phyloP scores from a whole-genome alignment of 1,140 invertebrate species.

The Penaeus japonicus region DNA sequence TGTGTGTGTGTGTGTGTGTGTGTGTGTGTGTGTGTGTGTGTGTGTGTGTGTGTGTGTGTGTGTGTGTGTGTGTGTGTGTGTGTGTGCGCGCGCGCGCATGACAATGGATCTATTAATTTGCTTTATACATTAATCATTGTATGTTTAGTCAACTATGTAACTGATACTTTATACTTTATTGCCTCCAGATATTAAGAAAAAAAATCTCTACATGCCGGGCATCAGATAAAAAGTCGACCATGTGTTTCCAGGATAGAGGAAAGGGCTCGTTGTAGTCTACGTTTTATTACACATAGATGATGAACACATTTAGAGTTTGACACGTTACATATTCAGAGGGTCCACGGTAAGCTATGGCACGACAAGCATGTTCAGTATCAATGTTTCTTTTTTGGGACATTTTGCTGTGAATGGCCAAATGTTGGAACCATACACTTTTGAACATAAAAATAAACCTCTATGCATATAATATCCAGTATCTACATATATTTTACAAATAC shows the following conservation, averaged over 20 bases:
- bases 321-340: constrained; percentile 21
- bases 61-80: background rate
- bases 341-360: constrained; percentile 39
- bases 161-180: too few relatives aligned
- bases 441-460: constrained; percentile 50
- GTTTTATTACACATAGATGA: constrained; percentile 46
- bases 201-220: too few relatives aligned
- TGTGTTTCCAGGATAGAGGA: background rate
- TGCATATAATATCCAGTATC: constrained; percentile 40
- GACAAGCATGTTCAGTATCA: constrained; percentile 30
- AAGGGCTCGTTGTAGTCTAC: background rate
- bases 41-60: background rate
- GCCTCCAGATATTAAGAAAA: background rate
- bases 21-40: background rate
- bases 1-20: background rate
- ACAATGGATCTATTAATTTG: too few relatives aligned
- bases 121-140: too few relatives aligned
- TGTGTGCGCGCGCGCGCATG: constrained; percentile 62
- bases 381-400: constrained; percentile 9
- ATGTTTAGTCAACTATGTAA: too few relatives aligned
- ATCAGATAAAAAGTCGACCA: too few relatives aligned
- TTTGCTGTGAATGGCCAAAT: constrained; percentile 20
- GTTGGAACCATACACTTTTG: constrained; percentile 18
- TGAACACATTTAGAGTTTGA: constrained; percentile 43
- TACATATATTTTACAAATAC: constrained; percentile 40